Evolutionary conservation across 2,888 invertebrate species (phyloP).

Genomic region (Slavum lentiscoides): DNA sequence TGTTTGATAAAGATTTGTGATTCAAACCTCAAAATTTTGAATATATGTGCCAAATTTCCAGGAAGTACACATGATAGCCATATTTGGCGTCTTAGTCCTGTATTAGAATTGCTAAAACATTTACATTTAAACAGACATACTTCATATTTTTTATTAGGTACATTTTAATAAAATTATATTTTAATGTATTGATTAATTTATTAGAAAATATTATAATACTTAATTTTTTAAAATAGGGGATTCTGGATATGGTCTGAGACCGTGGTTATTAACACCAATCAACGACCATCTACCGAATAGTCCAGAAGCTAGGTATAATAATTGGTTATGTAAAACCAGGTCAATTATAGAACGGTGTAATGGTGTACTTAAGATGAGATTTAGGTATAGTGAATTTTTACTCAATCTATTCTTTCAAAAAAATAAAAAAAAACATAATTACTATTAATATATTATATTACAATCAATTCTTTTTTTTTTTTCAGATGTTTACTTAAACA

Average conservation of each 20-base stretch:
- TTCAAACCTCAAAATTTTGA: slow-evolving; percentile 6
- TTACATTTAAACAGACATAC: neutral
- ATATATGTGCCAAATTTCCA: neutral
- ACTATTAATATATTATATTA: neutral
- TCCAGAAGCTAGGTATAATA: neutral
- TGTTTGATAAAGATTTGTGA: neutral
- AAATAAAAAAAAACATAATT: no score
- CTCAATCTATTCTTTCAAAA: neutral
- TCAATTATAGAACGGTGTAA: slow-evolving; percentile 3
- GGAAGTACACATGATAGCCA: slow-evolving; percentile 6
- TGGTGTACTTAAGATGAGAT: slow-evolving; percentile 19
- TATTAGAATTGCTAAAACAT: neutral
- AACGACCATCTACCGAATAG: neutral
- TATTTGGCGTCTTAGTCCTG: slow-evolving; percentile 13
- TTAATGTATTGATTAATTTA: neutral
- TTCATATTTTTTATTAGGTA: slow-evolving; percentile 8
- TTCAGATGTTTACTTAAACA: slow-evolving; percentile 22
- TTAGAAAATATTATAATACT: neutral
- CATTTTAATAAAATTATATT: neutral
- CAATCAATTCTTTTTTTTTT: neutral
- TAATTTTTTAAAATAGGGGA: slow-evolving; percentile 2
- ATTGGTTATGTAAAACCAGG: slow-evolving; percentile 10
- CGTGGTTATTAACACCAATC: slow-evolving; percentile 4
- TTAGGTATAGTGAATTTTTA: neutral
- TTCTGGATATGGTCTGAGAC: slow-evolving; percentile 17